A percentile compares a stretch with the other conserved stretches of the same genome.
These are phyloP conservation scores for Galeruca laticollis DNA, from an alignment of 2,888 invertebrate species.

Conservation along the genomic window DNA sequence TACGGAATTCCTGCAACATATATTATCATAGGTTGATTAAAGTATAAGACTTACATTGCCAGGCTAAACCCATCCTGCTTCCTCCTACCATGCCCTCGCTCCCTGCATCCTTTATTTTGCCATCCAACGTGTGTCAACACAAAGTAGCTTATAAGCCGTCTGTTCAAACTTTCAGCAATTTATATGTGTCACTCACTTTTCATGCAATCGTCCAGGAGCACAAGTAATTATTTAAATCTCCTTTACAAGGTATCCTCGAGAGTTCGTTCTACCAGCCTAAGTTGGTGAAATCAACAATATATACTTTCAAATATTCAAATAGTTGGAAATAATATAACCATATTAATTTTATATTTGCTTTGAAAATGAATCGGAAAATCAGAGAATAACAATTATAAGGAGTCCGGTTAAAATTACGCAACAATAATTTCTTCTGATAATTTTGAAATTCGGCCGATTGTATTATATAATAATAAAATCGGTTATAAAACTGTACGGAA, in stretches of 20 bases:
- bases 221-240: constrained; percentile 32
- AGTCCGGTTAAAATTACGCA: too few relatives aligned
- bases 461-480: too few relatives aligned
- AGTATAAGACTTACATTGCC: background rate
- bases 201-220: constrained; percentile 23
- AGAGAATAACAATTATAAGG: too few relatives aligned
- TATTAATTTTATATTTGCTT: too few relatives aligned
- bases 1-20: too few relatives aligned
- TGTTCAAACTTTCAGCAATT: constrained; percentile 46
- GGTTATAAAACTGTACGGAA: too few relatives aligned
- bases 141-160: constrained; percentile 48
- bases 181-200: constrained; percentile 43
- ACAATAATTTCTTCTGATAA: too few relatives aligned
- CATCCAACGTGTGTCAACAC: constrained; percentile 41
- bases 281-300: too few relatives aligned
- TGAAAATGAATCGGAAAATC: too few relatives aligned
- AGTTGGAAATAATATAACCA: too few relatives aligned
- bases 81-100: background rate
- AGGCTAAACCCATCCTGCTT: constrained; percentile 1
- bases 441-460: too few relatives aligned
- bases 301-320: too few relatives aligned
- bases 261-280: background rate
- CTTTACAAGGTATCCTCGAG: constrained; percentile 11
- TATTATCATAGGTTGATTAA: background rate
- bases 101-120: constrained; percentile 16